Evolutionary conservation across 2,888 invertebrate species (phyloP), one percentile per base, ranked within the genome.

Genomic region (Bugulina stolonifera): DNA sequence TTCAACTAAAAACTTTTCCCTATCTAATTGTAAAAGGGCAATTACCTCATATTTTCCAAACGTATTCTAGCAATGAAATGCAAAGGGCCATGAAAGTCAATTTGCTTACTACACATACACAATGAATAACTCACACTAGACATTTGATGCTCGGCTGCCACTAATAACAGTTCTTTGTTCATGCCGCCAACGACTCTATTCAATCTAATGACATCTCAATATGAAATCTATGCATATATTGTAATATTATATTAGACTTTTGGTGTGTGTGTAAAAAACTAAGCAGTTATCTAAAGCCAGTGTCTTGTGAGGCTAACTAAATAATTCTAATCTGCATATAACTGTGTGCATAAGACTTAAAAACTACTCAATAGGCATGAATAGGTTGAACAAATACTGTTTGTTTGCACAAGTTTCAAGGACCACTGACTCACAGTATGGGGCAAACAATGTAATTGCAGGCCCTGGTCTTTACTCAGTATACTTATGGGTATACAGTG

Each of bases 331-430:
- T 43, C 43, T 10, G 43, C 43, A 43, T 43, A 10, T 23, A 55
- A 18, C 55, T 55, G 55, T 55, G 23, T 55, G 55, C 55, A 55
- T 55, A 55, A 55, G 55, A n/a, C 55, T 55, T 32, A 64, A 10
- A 32, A 64, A 14, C 64, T 34, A 32, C 34, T 64, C 29, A 64
- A 64, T 64, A 64, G 64, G 25, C 32, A 14, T 64, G 55, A 27
- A 64, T 22, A 64, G 27, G 64, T 64, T 64, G 32, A 64, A 64
- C 64, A 64, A 64, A 64, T 27, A 64, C 29, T 14, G 64, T 22
- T 32, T 64, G 64, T 64, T 43, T 43, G 43, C 18, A 5, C 18
- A 43, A 43, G 10, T 43, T 43, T 43, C 5, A 5, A 43, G 10
- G 18, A 43, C 10, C 5, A 43, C 18, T 43, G 43, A 43, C 43